Base-by-base conservation (phyloP, 2,113 vertebrate species). In the Pelvicachromis taeniatus region DNA sequence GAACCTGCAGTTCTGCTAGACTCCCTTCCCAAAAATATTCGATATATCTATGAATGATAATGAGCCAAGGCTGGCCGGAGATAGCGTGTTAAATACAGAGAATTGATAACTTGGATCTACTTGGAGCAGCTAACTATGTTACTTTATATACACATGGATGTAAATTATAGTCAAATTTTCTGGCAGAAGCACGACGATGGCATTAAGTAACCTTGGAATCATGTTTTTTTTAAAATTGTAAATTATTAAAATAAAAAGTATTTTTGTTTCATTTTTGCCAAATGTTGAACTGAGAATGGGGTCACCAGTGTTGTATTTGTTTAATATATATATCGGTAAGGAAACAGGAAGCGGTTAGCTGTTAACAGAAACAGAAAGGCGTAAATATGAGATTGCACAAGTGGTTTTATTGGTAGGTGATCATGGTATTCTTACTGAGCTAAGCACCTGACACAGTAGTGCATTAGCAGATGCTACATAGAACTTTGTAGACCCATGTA, bases 211-310 rank as follows among this genome's bases (percentile, higher is more conserved):
- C 8, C 35, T 56, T 56, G 54, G 21, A 17, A 56, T 26, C 35
- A 6, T 29, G 11, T 78, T 17, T 12, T 73, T 38, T 7, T 0
- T 0, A 2, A 8, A 7, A 45, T 12, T 2, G 19, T 4, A 9
- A 48, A 7, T 4, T 35, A n/a, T 63, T n/a, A 3, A 75, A 75
- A 75, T 75, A 75, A 75, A 75, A 12, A 29, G 7, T n/a, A 31
- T 31, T 75, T 75, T 50, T 75, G 45, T n/a, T 53, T 70, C 0
- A 52, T 6, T 52, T 40, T 31, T 42, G n/a, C 50, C n/a, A 63
- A 59, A 77, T 53, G 38, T 63, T 63, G 42, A 63, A 4, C 31
- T 63, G 19, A 35, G 52, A 55, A 42, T 35, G 8, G 8, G 21
- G 31, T 16, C 31, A 17, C 8, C 17, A 58, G 65, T 58, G 48